Evolutionary conservation across 1,140 invertebrate genomes (phyloP).

Genomic region (Drosophila orena): DNA sequence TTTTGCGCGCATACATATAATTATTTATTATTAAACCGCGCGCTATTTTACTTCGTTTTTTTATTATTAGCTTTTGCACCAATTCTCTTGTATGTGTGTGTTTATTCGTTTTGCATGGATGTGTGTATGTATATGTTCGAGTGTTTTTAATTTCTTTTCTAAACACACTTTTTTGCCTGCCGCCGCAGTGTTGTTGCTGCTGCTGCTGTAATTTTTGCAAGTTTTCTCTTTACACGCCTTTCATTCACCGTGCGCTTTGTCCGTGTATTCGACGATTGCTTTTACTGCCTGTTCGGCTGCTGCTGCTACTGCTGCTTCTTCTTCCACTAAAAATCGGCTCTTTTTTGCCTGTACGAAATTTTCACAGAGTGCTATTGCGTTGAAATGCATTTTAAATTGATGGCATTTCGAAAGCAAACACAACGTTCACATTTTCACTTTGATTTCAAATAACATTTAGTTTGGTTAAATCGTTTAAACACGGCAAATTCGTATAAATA

Average conservation of each 20-base stretch:
- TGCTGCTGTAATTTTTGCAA: conserved; percentile 72
- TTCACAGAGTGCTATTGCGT: conserved; percentile 64
- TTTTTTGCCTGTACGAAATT: conserved; percentile 80
- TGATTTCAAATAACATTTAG: conserved; percentile 26
- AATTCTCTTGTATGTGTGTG: conserved; percentile 61
- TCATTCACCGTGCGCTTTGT: conserved; percentile 72
- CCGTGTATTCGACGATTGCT: conserved; percentile 72
- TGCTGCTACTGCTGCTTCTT: conserved; percentile 73
- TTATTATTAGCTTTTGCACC: conserved; percentile 60
- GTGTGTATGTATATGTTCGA: conserved; percentile 58
- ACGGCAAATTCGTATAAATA: conserved; percentile 71
- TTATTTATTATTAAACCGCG: conserved; percentile 83
- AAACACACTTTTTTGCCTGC: conserved; percentile 76
- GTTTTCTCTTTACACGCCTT: conserved; percentile 77
- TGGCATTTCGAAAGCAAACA: conserved; percentile 68
- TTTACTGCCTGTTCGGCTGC: conserved; percentile 72
- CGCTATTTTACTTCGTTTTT: conserved; percentile 64
- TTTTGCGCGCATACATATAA: conserved; percentile 76
- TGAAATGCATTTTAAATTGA: conserved; percentile 73
- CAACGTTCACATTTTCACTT: conserved; percentile 68
- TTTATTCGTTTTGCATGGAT: conserved; percentile 23
- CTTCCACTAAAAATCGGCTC: conserved; percentile 77
- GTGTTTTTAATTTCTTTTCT: conserved; percentile 83
- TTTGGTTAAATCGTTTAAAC: conserved; percentile 50
- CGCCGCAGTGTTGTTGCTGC: conserved; percentile 60